Conservation (phyloP, 2,888 invertebrate species). For the Anodontia alba region DNA sequence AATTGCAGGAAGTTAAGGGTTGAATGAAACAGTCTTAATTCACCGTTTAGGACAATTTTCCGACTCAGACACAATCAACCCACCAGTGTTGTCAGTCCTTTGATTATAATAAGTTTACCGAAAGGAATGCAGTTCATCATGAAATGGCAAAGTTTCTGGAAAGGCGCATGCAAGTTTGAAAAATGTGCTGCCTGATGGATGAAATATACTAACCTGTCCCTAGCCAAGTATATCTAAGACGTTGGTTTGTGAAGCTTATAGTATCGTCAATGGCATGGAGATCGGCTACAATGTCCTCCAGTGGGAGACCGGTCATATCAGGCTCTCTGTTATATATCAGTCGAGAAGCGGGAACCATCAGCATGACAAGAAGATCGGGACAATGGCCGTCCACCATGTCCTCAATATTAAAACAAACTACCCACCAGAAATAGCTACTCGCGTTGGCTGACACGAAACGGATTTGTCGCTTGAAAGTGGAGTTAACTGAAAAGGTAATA, state of each 20-base stretch:
- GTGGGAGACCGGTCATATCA: neutral
- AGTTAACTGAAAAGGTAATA: neutral
- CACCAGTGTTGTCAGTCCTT: no score
- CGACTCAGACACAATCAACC: no score
- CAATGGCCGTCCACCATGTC: neutral
- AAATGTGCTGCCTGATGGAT: no score
- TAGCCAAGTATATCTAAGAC: neutral
- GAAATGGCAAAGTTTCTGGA: no score
- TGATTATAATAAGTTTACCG: no score
- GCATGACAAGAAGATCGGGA: neutral
- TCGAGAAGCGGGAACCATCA: neutral
- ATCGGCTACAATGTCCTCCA: neutral
- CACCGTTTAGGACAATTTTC: no score
- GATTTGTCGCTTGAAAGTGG: neutral
- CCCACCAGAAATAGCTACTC: neutral
- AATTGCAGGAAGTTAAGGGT: no score
- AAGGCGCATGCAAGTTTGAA: no score
- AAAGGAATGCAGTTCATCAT: no score
- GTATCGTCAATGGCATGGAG: neutral
- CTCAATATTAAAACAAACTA: neutral
- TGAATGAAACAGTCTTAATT: no score
- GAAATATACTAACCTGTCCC: neutral
- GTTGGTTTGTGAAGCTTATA: neutral
- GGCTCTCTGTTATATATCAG: neutral
- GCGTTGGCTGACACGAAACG: neutral